Conservation (phyloP, 2,797 vertebrate genomes). For the Odontamblyopus rebecca region DNA sequence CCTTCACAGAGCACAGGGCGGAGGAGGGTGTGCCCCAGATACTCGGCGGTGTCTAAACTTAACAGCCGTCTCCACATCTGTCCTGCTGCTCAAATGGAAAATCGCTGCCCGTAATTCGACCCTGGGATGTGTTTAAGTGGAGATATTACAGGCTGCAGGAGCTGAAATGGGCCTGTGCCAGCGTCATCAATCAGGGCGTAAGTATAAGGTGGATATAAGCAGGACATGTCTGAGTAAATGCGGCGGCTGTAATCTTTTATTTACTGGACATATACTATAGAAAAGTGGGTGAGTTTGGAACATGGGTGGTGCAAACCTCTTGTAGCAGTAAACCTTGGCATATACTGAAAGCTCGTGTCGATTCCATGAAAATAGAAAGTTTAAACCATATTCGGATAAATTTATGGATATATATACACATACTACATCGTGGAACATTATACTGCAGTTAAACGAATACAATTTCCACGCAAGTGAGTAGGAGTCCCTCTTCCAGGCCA, state of each 20-base stretch:
- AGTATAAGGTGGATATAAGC: conserved; percentile 9
- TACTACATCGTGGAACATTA: no score
- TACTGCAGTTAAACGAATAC: no score
- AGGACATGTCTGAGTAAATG: conserved; percentile 5
- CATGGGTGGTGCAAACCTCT: background rate
- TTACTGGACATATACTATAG: background rate
- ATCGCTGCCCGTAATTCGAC: conserved; percentile 58
- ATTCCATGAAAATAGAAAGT: no score
- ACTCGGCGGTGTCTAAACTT: conserved; percentile 49
- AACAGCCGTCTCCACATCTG: conserved; percentile 54
- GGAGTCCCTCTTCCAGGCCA: no score
- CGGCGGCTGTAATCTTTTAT: background rate
- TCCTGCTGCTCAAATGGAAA: conserved; percentile 49
- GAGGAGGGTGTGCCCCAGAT: conserved; percentile 40
- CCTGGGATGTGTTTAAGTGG: conserved; percentile 33
- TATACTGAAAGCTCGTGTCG: no score
- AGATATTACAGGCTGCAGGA: conserved; percentile 35
- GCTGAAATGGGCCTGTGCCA: conserved; percentile 9
- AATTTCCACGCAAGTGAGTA: no score
- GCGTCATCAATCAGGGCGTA: conserved; percentile 7
- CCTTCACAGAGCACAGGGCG: conserved; percentile 40
- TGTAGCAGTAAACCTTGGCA: no score
- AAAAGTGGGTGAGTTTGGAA: background rate
- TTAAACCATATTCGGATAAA: no score
- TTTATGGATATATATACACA: no score